phyloP scores from a whole-genome alignment of 2,888 invertebrate species.

The Cephus runcator region DNA sequence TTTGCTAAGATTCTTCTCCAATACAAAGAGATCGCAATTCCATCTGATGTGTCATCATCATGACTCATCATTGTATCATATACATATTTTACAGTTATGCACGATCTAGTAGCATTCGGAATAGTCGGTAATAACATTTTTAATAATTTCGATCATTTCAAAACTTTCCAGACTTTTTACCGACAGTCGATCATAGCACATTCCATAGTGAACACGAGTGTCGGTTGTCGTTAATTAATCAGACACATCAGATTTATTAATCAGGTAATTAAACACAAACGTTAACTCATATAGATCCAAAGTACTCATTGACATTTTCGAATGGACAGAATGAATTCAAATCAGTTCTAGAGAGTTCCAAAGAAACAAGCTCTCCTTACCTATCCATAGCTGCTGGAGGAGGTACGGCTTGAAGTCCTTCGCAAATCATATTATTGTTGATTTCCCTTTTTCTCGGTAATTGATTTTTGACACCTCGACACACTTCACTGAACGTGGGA shows the following conservation, averaged over 20 bases:
- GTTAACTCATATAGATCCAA: not conserved
- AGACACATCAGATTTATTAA: not conserved
- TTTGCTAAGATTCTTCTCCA: not conserved
- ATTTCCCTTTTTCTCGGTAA: not conserved
- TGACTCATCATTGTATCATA: not conserved
- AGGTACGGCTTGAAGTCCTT: slow-evolving; percentile 36
- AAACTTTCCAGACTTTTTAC: not conserved
- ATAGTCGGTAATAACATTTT: not conserved
- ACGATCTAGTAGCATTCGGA: not conserved
- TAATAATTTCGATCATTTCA: not conserved
- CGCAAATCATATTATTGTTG: slow-evolving; percentile 43
- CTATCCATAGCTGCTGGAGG: slow-evolving; percentile 38
- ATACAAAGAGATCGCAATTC: not conserved
- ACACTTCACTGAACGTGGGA: slow-evolving; percentile 50
- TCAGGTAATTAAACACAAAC: not conserved
- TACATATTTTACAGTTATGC: not conserved
- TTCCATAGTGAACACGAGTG: not conserved
- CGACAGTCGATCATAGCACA: not conserved
- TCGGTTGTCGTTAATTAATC: not conserved
- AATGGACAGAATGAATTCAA: not conserved
- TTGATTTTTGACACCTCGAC: slow-evolving; percentile 26
- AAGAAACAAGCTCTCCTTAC: slow-evolving; percentile 26
- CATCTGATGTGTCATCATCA: not conserved
- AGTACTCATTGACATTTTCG: not conserved
- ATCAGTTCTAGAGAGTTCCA: not conserved